Evolutionary conservation across 2,113 vertebrate species (phyloP).

Genomic region (Rhinolophus sinicus): DNA sequence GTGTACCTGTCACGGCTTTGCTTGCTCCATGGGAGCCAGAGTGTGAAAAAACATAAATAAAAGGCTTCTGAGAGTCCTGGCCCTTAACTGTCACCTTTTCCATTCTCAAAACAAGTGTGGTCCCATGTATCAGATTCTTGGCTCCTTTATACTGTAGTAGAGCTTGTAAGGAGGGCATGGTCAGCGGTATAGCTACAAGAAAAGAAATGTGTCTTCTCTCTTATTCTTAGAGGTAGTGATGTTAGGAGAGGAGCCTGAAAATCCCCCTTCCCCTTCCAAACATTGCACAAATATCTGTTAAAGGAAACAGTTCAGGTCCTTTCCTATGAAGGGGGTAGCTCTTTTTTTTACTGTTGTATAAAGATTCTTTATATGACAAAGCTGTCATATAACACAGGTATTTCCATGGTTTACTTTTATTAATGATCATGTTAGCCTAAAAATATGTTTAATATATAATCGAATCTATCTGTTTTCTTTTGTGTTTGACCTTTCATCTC

Average conservation of each 20-base stretch:
- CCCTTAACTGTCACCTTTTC: neutral
- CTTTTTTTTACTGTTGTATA: neutral
- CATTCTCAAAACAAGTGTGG: neutral
- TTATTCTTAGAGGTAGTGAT: neutral
- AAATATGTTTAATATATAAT: neutral
- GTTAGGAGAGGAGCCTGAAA: neutral
- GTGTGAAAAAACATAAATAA: neutral
- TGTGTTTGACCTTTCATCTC: neutral
- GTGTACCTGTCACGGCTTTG: neutral
- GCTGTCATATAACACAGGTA: neutral
- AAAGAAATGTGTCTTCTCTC: neutral
- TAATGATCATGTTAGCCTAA: neutral
- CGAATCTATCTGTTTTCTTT: neutral
- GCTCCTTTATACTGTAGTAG: neutral
- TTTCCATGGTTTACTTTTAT: constrained; percentile 8
- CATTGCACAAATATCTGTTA: neutral
- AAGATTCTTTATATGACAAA: neutral
- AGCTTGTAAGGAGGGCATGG: neutral
- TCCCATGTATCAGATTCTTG: neutral
- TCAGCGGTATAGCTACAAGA: neutral
- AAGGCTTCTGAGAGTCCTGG: neutral
- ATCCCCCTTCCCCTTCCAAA: neutral
- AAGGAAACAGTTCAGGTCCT: neutral
- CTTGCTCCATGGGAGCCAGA: neutral
- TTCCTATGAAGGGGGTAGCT: neutral